Conservation (phyloP, 2,797 vertebrate species). For the Hydrolagus colliei region DNA sequence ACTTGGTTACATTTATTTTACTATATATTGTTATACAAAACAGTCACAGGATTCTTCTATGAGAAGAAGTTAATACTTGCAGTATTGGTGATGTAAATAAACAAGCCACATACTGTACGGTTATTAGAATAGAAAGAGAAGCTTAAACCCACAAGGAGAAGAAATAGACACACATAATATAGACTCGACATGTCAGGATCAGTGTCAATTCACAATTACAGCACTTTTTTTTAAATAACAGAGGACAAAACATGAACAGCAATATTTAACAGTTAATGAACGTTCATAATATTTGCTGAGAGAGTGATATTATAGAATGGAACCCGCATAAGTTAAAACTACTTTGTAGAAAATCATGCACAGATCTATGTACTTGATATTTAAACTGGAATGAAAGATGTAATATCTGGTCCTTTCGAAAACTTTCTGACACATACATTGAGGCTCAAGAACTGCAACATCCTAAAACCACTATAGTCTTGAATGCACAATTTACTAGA, state of each 20-base stretch:
- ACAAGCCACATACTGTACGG: slow-evolving; percentile 9
- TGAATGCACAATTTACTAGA: background rate
- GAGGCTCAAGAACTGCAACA: background rate
- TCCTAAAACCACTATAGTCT: background rate
- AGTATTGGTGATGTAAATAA: slow-evolving; percentile 46
- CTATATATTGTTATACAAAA: slow-evolving; percentile 60
- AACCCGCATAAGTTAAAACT: slow-evolving; percentile 23
- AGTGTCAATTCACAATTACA: slow-evolving; percentile 25
- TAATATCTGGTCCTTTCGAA: slow-evolving; percentile 24
- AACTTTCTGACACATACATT: background rate
- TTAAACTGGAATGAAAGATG: background rate
- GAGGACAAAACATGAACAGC: slow-evolving; percentile 27
- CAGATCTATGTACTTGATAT: slow-evolving; percentile 7
- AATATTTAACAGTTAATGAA: slow-evolving; percentile 23
- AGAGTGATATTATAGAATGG: slow-evolving; percentile 6
- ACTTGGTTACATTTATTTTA: slow-evolving; percentile 71
- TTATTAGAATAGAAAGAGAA: slow-evolving; percentile 6
- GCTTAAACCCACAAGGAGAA: slow-evolving; percentile 19
- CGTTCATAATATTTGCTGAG: slow-evolving; percentile 23
- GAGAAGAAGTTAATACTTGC: slow-evolving; percentile 70
- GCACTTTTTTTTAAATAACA: slow-evolving; percentile 28
- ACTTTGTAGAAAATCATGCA: slow-evolving; percentile 16
- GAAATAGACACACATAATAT: slow-evolving; percentile 17
- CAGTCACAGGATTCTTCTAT: slow-evolving; percentile 66
- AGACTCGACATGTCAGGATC: slow-evolving; percentile 17